These are phyloP conservation scores for Malurus alboscapulatus DNA, from an alignment of 2,113 vertebrate species.

Conservation along the genomic window DNA sequence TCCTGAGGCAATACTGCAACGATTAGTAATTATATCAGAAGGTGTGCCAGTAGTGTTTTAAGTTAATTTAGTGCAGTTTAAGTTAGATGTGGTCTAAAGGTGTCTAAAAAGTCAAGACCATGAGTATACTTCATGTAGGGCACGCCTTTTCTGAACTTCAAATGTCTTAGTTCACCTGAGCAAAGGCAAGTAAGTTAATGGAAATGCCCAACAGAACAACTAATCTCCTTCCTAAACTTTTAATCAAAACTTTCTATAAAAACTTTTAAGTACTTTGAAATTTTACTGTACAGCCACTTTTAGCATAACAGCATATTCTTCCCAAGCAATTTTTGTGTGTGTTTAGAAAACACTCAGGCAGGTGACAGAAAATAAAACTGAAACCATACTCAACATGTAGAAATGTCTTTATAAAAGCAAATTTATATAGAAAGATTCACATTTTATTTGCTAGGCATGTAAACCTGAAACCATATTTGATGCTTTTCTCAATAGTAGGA, in stretches of 20 bases:
- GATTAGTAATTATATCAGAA: not conserved
- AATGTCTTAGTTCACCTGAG: not conserved
- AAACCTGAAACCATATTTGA: not conserved
- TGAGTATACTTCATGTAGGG: not conserved
- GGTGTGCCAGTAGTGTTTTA: not conserved
- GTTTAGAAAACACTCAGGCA: not conserved
- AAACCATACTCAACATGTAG: not conserved
- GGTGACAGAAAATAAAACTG: not conserved
- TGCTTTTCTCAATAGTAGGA: not conserved
- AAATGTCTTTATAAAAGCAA: not conserved
- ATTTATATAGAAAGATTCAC: not conserved
- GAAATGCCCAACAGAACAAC: not conserved
- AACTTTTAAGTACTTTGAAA: not conserved
- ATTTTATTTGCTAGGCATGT: not conserved
- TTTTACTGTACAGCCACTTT: not conserved
- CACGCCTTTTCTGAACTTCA: accelerated
- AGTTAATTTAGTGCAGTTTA: not conserved
- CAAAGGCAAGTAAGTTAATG: not conserved
- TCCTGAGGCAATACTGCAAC: not conserved
- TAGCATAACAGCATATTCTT: not conserved
- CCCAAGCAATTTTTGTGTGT: not conserved
- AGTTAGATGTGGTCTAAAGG: not conserved
- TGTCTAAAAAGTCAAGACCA: not conserved
- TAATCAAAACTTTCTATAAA: not conserved
- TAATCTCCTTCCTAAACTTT: not conserved